Percentiles rank a stretch among this genome's conserved stretches.
phyloP scores from a whole-genome alignment of 2,797 vertebrate genomes.

The Danio aesculapii region DNA sequence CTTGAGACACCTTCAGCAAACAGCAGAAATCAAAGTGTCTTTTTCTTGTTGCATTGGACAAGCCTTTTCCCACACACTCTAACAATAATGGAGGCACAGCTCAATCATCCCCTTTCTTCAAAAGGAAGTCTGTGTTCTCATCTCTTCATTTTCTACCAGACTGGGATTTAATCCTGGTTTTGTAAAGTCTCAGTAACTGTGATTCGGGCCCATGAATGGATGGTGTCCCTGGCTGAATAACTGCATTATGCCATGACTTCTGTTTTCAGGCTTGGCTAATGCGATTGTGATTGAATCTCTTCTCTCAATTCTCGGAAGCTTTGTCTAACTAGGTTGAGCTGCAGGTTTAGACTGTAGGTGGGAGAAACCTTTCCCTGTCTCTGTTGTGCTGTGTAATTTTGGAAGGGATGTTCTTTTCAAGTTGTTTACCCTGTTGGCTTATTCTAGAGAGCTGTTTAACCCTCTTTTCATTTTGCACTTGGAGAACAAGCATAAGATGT shows the following conservation, averaged over 20 bases:
- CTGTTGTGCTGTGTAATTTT: slow-evolving; percentile 29
- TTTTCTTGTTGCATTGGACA: slow-evolving; percentile 32
- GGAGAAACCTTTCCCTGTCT: slow-evolving; percentile 17
- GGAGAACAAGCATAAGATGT: background rate
- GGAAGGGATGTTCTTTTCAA: slow-evolving; percentile 1
- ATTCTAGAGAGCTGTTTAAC: slow-evolving; percentile 25
- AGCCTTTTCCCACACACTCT: slow-evolving; percentile 33
- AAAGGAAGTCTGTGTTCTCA: slow-evolving; percentile 46
- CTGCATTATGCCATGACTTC: slow-evolving; percentile 57
- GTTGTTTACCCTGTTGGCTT: slow-evolving; percentile 25
- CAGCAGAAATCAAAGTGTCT: slow-evolving; percentile 25
- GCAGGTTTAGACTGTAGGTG: slow-evolving; percentile 29
- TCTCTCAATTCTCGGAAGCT: slow-evolving; percentile 55
- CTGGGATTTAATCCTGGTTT: slow-evolving; percentile 56
- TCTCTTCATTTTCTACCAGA: slow-evolving; percentile 51
- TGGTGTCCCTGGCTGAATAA: slow-evolving; percentile 56
- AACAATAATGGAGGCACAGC: slow-evolving; percentile 44
- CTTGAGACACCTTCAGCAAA: slow-evolving; percentile 30
- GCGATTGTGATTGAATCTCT: slow-evolving; percentile 61
- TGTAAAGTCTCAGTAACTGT: slow-evolving; percentile 49
- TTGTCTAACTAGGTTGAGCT: slow-evolving; percentile 45
- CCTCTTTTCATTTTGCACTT: slow-evolving; percentile 19
- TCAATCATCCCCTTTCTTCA: slow-evolving; percentile 47
- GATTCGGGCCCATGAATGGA: slow-evolving; percentile 47
- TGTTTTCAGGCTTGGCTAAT: slow-evolving; percentile 61